phyloP scores from a whole-genome alignment of 2,888 invertebrate species.

The Clivina fossor region DNA sequence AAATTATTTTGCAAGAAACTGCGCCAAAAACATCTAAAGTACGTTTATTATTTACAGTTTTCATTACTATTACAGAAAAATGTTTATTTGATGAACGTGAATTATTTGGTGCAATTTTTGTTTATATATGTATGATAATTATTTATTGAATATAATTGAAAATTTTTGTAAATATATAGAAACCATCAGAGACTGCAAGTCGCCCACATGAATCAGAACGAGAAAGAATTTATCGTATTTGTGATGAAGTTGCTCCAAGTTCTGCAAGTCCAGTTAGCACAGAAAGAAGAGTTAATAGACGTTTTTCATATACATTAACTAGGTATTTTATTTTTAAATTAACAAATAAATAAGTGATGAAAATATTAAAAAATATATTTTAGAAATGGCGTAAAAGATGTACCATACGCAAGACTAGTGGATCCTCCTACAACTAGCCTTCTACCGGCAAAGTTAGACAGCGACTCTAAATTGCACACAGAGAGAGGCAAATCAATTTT shows the following conservation, averaged over 20 bases:
- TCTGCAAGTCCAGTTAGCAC: conserved; percentile 51
- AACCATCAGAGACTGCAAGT: not conserved
- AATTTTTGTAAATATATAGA: too few relatives aligned
- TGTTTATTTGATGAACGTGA: too few relatives aligned
- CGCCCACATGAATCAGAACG: too few relatives aligned
- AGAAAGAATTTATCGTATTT: conserved; percentile 24
- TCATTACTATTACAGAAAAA: too few relatives aligned
- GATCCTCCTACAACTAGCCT: conserved; percentile 62
- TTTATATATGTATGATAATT: too few relatives aligned
- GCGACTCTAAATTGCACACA: conserved; percentile 69
- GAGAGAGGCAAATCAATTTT: conserved; percentile 55
- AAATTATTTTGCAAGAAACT: conserved; percentile 73
- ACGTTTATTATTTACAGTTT: too few relatives aligned
- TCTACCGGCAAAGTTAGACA: conserved; percentile 62
- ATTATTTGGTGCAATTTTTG: too few relatives aligned
- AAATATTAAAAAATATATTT: too few relatives aligned
- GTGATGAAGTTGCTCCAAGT: conserved; percentile 39
- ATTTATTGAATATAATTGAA: too few relatives aligned
- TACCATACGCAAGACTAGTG: conserved; percentile 78
- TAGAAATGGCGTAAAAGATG: conserved; percentile 55
- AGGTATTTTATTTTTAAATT: too few relatives aligned
- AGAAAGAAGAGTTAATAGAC: conserved; percentile 50
- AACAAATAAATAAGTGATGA: too few relatives aligned
- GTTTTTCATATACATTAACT: conserved; percentile 66
- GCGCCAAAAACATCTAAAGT: conserved; percentile 1